Evolutionary conservation across 2,113 vertebrate genomes (phyloP).

Genomic region (Aphyosemion australe): DNA sequence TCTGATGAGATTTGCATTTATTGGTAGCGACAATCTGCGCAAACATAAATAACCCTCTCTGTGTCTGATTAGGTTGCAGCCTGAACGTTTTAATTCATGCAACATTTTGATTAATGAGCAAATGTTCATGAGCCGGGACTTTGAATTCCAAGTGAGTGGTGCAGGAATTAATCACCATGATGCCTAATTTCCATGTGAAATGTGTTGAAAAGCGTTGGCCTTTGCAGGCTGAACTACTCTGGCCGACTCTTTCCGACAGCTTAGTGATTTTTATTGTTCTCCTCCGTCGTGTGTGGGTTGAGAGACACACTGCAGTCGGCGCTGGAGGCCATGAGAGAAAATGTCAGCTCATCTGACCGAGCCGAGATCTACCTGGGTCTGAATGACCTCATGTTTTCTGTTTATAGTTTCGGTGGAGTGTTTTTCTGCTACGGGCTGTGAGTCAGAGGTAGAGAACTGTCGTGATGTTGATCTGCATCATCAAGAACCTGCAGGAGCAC

Average conservation of each 20-base stretch:
- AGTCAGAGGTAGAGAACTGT: constrained; percentile 21
- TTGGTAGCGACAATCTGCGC: neutral
- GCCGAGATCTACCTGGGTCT: constrained; percentile 17
- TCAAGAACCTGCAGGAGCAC: neutral
- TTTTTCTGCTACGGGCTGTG: neutral
- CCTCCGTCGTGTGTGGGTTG: constrained; percentile 3
- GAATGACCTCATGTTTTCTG: constrained; percentile 6
- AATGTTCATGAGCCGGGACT: too few relatives aligned
- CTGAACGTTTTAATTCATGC: neutral
- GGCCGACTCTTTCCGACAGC: neutral
- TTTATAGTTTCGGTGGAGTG: constrained; percentile 1
- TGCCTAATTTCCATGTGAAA: neutral
- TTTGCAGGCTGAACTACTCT: constrained; percentile 9
- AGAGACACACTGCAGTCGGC: constrained; percentile 10
- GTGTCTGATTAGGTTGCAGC: too few relatives aligned
- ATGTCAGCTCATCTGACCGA: constrained; percentile 19
- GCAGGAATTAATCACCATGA: neutral
- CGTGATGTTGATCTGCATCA: constrained; percentile 1
- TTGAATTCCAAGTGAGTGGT: too few relatives aligned
- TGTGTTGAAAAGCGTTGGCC: neutral
- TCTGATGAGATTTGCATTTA: neutral
- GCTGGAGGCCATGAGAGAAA: constrained; percentile 21
- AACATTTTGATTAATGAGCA: too few relatives aligned
- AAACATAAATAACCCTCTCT: too few relatives aligned
- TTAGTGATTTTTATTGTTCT: constrained; percentile 3